Percentiles rank a stretch among this genome's conserved stretches.
These are phyloP conservation scores for Caenorhabditis inopinata DNA, from an alignment of 1,140 invertebrate species.

Conservation along the genomic window DNA sequence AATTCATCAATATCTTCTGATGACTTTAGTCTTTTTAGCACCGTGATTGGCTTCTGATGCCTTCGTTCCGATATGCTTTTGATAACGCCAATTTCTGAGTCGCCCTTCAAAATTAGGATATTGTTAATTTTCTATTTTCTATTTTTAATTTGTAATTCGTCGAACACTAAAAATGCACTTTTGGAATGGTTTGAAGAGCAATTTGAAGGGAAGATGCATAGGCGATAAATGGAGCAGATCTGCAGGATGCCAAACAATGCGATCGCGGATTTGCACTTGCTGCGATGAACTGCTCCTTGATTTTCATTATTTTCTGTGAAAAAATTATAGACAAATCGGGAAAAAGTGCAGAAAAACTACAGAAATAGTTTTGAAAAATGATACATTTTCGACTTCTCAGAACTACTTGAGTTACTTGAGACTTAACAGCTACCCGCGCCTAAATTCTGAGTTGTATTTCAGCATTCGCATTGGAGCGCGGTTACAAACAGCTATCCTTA, in stretches of 20 bases:
- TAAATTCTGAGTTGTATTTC: too few relatives aligned
- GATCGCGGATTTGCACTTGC: slow-evolving; percentile 27
- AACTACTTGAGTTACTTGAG: too few relatives aligned
- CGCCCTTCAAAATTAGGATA: background rate
- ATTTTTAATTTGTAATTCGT: background rate
- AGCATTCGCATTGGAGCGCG: too few relatives aligned
- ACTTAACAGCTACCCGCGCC: too few relatives aligned
- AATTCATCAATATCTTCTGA: slow-evolving; percentile 6
- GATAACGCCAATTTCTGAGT: background rate
- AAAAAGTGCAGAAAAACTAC: background rate
- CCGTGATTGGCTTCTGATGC: slow-evolving; percentile 27
- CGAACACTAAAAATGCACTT: background rate
- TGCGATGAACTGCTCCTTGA: slow-evolving; percentile 29
- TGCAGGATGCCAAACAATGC: slow-evolving; percentile 8
- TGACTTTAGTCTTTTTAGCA: slow-evolving; percentile 22
- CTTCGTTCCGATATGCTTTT: background rate
- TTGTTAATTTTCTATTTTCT: background rate
- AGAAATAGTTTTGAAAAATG: background rate
- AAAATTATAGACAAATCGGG: background rate
- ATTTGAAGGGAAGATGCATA: slow-evolving; percentile 23
- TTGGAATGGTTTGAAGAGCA: slow-evolving; percentile 25
- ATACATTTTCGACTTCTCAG: too few relatives aligned
- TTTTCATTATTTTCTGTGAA: background rate
- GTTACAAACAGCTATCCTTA: too few relatives aligned
- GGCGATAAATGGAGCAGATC: background rate